Evolutionary conservation across 2,113 vertebrate species (phyloP), one percentile per base, ranked within the genome.

Genomic region (Scortum barcoo): DNA sequence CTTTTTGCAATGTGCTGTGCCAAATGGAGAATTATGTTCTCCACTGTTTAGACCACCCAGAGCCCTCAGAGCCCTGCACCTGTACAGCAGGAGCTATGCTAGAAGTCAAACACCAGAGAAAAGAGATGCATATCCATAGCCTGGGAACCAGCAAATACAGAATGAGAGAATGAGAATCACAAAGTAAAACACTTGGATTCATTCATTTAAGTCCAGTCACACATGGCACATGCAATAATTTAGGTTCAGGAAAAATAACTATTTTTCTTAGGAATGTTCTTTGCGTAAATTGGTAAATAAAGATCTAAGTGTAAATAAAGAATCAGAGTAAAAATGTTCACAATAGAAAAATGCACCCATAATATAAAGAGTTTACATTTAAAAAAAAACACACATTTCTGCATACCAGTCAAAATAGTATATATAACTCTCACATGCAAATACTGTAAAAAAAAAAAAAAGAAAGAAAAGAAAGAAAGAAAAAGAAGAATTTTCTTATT

Each of bases 61-160:
- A 88, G 74, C 63, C 69, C 70, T 74, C 7, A 76, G 50, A 86
- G 65, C 65, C 13, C 62, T 85, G 67, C 81, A 88, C 36, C 84
- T 87, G 81, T 67, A 78, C 65, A 76, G 38, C 60, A 81, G 57
- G 66, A 81, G 46, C 71, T 62, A 3, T 20, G 51, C 22, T 44
- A 53, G n/a, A 83, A 48, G 28, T 74, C 63, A 86, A 79, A 70
- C 42, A 50, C 20, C 8, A 60, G 28, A 69, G 7, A 48, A 62
- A 63, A 51, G n/a, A 40, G 17, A 17, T 56, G 7, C 7, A 26
- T 6, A 5, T 44, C 26, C 38, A 65, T 7, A 57, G 72, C 50
- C 11, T 19, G 20, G 16, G 7, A 56, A 73, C 40, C 28, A 67
- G 22, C 38, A 36, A 40, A 24, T 63, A 24, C 36, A 24, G 42